Conservation (phyloP, 2,113 vertebrate species). For the Propithecus coquereli region DNA sequence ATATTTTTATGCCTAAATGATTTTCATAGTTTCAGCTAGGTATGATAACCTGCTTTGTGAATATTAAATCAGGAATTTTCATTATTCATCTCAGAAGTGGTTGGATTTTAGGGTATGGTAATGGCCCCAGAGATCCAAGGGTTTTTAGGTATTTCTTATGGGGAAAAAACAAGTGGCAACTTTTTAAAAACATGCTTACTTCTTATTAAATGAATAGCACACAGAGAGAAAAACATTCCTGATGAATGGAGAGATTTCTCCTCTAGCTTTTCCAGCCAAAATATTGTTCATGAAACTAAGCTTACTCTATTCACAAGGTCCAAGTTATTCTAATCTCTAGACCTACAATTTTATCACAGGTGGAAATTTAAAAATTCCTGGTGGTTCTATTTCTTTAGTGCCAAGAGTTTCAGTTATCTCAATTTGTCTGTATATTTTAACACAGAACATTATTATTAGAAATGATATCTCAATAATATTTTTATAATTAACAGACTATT, state of each 20-base stretch:
- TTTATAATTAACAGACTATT: not conserved
- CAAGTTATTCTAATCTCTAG: not conserved
- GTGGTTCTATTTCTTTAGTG: not conserved
- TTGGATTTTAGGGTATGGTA: not conserved
- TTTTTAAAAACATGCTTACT: not conserved
- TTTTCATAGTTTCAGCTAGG: not conserved
- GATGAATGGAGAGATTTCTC: not conserved
- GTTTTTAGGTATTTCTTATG: not conserved
- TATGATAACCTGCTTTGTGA: not conserved
- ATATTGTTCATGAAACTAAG: not conserved
- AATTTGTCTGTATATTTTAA: not conserved
- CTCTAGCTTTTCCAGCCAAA: not conserved
- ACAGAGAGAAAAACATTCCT: not conserved
- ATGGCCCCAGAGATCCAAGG: not conserved
- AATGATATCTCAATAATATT: not conserved
- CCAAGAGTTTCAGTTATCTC: not conserved
- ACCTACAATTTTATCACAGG: not conserved
- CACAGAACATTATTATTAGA: not conserved
- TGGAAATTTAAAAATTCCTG: not conserved
- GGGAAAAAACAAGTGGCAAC: not conserved
- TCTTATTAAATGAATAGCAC: not conserved
- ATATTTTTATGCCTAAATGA: not conserved
- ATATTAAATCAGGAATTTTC: not conserved
- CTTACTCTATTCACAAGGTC: not conserved
- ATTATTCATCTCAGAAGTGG: not conserved